Base-by-base conservation (phyloP, 1,140 invertebrate species). In the Trichoplusia ni region DNA sequence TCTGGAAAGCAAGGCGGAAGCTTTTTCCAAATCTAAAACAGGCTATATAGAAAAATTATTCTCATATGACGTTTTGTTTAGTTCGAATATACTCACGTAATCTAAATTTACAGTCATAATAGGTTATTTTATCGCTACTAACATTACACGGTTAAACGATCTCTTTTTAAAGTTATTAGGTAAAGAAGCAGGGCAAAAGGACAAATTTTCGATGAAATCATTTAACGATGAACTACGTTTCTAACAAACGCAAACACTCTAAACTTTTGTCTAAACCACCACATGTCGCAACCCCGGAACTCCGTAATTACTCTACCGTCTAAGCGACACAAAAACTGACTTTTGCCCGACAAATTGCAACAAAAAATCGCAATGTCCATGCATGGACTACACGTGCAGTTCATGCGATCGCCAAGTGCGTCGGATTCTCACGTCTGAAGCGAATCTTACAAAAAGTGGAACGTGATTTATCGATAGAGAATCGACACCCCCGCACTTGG, bases 401-500 rank as follows among this genome's bases (percentile, higher is more conserved):
- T 35, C 59, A 68, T 79, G 70, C 74, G 69, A 76, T 75, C 67
- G 53, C 35, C n/a, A 14, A 38, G 66, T 62, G 56, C 44, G 46
- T 37, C 21, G 11, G n/a, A 49, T 79, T 79, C 77, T 77, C 80
- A 81, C 82, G 80, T 81, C 69, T 67, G 59, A 64, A 37, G 35
- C 49, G 64, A 46, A 46, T 46, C 51, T 40, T 46, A 79, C 67
- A 77, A 83, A 81, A 74, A 79, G 67, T 49, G 42, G 37, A 42
- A 69, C 75, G 81, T 85, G 82, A 82, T 82, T 81, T 85, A 85
- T 85, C 80, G 63, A 56, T 35, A 66, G 65, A 67, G 58, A 16
- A 35, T 64, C 62, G 64, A 40, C 70, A 53, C 71, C 66, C 64
- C 54, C 67, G 46, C 61, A 56, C 37, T 56, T 40, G 49, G 19